Evolutionary conservation across 2,797 vertebrate genomes (phyloP).

Genomic region (Oryzias sinensis): DNA sequence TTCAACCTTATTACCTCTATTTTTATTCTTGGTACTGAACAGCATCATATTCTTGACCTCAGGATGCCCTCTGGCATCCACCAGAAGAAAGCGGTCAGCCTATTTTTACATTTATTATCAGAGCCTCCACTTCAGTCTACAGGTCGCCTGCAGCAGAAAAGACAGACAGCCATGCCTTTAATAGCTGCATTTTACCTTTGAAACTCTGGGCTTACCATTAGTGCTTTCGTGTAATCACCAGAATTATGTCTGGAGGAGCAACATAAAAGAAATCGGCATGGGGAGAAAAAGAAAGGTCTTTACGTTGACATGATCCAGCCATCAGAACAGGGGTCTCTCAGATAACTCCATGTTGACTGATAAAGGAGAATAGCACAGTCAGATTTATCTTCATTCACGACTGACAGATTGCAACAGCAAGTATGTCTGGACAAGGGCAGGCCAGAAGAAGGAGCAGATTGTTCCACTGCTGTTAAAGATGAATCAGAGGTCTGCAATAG

Average conservation of each 20-base stretch:
- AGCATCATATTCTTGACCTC: slow-evolving; percentile 21
- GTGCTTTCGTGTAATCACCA: slow-evolving; percentile 46
- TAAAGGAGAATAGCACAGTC: slow-evolving; percentile 56
- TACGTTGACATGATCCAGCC: slow-evolving; percentile 78
- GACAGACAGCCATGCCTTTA: slow-evolving; percentile 18
- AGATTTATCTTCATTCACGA: slow-evolving; percentile 79
- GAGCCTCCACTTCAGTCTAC: slow-evolving; percentile 2
- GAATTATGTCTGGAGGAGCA: slow-evolving; percentile 54
- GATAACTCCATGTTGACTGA: slow-evolving; percentile 74
- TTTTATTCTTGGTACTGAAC: slow-evolving; percentile 26
- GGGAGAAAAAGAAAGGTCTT: slow-evolving; percentile 41
- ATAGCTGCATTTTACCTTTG: slow-evolving; percentile 30
- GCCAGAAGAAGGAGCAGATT: slow-evolving; percentile 80
- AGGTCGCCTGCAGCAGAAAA: slow-evolving; percentile 9
- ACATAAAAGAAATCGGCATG: slow-evolving; percentile 56
- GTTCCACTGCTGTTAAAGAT: slow-evolving; percentile 66
- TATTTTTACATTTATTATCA: slow-evolving; percentile 21
- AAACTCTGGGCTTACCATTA: slow-evolving; percentile 47
- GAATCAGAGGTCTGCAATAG: slow-evolving; percentile 63
- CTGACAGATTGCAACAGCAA: slow-evolving; percentile 66
- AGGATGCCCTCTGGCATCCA: slow-evolving; percentile 19
- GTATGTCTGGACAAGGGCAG: slow-evolving; percentile 65
- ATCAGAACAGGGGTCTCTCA: slow-evolving; percentile 70
- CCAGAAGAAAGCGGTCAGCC: slow-evolving; percentile 12
- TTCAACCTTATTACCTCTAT: slow-evolving; percentile 29